These are phyloP conservation scores for Cosmia trapezina DNA, from an alignment of 2,888 invertebrate species.

Conservation along the genomic window DNA sequence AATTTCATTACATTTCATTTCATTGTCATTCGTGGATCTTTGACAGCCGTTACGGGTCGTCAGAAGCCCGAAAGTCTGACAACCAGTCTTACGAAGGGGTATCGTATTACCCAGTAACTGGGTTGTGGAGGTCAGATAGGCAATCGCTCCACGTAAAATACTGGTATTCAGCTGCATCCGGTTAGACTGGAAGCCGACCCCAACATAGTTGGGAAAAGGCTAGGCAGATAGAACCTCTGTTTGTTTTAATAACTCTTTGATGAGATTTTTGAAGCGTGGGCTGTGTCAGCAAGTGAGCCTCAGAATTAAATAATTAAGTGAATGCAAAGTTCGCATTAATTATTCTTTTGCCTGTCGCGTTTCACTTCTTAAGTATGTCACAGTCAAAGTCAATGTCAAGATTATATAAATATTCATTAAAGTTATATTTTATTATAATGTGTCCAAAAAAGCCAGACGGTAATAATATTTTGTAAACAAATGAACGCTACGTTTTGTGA, in stretches of 20 bases:
- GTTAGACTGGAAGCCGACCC: no score
- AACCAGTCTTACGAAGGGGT: no score
- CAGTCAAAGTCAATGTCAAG: conserved; percentile 27
- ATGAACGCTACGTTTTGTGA: background rate
- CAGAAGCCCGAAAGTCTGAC: no score
- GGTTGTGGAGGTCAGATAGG: no score
- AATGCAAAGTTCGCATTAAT: background rate
- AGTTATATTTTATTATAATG: background rate
- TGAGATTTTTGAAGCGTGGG: background rate
- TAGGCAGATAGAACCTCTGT: no score
- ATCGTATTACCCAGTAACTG: no score
- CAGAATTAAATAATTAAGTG: background rate
- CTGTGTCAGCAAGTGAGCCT: background rate
- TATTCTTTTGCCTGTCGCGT: background rate
- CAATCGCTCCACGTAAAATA: no score
- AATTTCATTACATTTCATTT: no score
- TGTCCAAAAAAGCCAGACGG: conserved; percentile 7
- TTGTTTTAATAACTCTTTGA: background rate
- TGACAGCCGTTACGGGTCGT: no score
- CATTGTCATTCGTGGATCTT: no score
- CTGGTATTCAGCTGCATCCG: no score
- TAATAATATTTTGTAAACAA: conserved; percentile 20
- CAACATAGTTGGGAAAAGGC: no score
- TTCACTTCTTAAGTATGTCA: conserved; percentile 40
- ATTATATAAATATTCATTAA: conserved; percentile 41